Conservation (phyloP, 2,797 vertebrate species). For the Picus viridis region DNA sequence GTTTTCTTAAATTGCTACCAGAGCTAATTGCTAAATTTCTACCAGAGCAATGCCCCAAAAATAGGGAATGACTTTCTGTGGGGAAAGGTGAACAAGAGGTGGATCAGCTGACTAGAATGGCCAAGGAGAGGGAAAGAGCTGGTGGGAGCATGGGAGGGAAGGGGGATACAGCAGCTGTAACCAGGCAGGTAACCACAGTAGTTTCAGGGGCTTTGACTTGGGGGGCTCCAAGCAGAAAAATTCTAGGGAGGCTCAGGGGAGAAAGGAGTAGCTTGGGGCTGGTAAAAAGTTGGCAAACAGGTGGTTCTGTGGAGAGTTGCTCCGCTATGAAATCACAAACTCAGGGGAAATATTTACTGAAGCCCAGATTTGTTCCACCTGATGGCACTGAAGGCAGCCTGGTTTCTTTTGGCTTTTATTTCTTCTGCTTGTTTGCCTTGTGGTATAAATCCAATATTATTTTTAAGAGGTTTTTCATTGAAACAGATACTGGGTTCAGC, state of each 20-base stretch:
- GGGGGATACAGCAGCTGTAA: neutral
- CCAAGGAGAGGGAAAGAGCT: neutral
- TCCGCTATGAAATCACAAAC: constrained; percentile 34
- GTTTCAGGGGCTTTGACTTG: neutral
- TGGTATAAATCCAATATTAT: constrained; percentile 8
- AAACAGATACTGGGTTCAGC: neutral
- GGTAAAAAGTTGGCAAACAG: constrained; percentile 20
- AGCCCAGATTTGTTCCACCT: constrained; percentile 37
- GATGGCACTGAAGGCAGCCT: constrained; percentile 28
- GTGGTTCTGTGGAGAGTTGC: neutral
- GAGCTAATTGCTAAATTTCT: constrained; percentile 69
- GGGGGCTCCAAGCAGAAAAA: neutral
- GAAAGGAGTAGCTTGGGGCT: neutral
- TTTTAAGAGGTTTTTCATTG: constrained; percentile 13
- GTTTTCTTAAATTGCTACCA: constrained; percentile 68
- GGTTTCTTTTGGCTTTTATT: constrained; percentile 23
- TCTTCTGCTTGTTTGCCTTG: constrained; percentile 37
- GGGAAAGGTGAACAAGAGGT: neutral
- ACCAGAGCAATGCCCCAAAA: constrained; percentile 47
- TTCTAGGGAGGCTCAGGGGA: neutral
- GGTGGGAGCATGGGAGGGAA: neutral
- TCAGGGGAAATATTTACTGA: constrained; percentile 5
- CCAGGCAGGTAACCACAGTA: neutral
- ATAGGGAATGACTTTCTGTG: neutral
- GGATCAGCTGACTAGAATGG: neutral